Conservation (phyloP, 2,888 invertebrate species). For the Holacanthella duospinosa region DNA sequence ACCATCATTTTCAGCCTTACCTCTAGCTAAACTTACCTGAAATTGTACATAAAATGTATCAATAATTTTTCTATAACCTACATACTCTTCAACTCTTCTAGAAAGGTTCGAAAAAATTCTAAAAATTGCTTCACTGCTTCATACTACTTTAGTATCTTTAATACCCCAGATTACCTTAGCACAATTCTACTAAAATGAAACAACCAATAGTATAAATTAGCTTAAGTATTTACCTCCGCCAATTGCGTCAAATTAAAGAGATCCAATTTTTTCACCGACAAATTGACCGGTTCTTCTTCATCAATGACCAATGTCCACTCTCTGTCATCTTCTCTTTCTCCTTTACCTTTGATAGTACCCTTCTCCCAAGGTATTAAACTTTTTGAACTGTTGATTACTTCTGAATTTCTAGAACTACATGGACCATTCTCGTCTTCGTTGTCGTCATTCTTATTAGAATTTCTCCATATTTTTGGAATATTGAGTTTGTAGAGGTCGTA, state of each 20-base stretch:
- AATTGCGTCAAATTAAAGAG: slow-evolving; percentile 63
- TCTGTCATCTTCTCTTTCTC: slow-evolving; percentile 1
- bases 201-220: neutral
- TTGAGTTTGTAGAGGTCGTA: slow-evolving; percentile 42
- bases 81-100: no score
- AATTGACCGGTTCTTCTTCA: slow-evolving; percentile 29
- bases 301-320: slow-evolving; percentile 20
- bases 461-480: slow-evolving; percentile 5
- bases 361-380: slow-evolving; percentile 1
- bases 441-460: slow-evolving; percentile 12
- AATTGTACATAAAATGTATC: no score
- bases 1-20: neutral
- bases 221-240: slow-evolving; percentile 47
- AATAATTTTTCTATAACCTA: no score
- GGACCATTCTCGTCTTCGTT: slow-evolving; percentile 8
- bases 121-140: no score
- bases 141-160: no score
- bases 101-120: no score
- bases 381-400: neutral
- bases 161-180: no score
- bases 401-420: slow-evolving; percentile 3
- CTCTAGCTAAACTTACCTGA: slow-evolving; percentile 48
- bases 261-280: slow-evolving; percentile 43
- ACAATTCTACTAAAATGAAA: no score
- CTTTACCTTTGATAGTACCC: no score